Conservation (phyloP, 2,797 vertebrate species). For the Myotis pilosus region DNA sequence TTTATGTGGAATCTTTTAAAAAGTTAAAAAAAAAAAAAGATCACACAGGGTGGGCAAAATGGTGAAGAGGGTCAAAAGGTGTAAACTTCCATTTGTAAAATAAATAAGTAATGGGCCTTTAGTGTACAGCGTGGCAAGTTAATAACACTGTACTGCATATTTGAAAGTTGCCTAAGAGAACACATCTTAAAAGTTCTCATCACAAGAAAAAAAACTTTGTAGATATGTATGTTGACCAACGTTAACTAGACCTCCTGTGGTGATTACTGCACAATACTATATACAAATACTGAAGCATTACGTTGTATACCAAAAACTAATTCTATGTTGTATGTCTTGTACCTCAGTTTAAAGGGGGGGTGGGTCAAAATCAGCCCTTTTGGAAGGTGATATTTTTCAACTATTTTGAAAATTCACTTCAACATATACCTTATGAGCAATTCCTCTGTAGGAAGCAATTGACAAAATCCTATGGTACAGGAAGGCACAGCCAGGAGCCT, state of each 20-base stretch:
- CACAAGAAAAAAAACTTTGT: background rate
- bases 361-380: background rate
- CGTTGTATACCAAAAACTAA: background rate
- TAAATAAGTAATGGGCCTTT: background rate
- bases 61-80: background rate
- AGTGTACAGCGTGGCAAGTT: background rate
- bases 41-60: background rate
- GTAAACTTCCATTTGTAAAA: background rate
- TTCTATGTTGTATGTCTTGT: background rate
- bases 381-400: background rate
- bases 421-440: background rate
- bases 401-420: constrained; percentile 22
- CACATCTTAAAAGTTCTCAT: background rate
- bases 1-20: background rate
- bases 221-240: background rate
- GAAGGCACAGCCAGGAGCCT: background rate
- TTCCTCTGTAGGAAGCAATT: background rate
- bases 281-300: background rate
- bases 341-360: background rate
- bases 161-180: background rate
- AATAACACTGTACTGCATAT: background rate
- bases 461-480: background rate
- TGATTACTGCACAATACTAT: background rate
- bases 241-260: background rate
- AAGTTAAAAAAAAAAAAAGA: background rate